Conservation (phyloP, 2,113 vertebrate genomes). For the Alligator sinensis region DNA sequence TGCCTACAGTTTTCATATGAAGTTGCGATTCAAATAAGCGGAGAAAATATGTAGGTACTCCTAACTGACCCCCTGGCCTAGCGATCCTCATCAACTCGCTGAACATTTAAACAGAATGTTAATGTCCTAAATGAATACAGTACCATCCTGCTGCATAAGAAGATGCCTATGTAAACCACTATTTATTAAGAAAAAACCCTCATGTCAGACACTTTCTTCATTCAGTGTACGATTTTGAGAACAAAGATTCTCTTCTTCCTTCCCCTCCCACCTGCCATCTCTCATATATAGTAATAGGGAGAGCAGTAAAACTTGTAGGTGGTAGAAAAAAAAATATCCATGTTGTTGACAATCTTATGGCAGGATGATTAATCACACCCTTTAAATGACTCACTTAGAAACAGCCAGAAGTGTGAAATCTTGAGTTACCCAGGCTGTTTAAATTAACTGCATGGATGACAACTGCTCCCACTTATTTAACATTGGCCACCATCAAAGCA, state of each 20-base stretch:
- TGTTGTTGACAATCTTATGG: constrained; percentile 59
- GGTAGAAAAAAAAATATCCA: background rate
- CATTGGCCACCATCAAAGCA: background rate
- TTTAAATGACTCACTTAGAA: constrained; percentile 59
- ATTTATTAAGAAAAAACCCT: background rate
- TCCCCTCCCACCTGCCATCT: background rate
- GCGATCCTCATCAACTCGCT: fast-evolving
- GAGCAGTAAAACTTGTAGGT: background rate
- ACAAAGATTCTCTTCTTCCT: background rate
- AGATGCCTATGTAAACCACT: fast-evolving
- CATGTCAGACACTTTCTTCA: background rate
- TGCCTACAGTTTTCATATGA: fast-evolving
- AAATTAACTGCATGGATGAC: constrained; percentile 14
- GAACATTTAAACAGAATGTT: no score
- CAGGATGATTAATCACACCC: constrained; percentile 51
- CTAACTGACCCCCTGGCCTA: fast-evolving
- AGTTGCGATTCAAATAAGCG: background rate
- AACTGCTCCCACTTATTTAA: constrained; percentile 19
- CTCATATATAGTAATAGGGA: background rate
- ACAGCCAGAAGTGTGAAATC: constrained; percentile 47
- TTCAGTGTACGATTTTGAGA: background rate
- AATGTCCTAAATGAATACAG: background rate
- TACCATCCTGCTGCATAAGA: background rate
- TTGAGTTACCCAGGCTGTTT: constrained; percentile 36
- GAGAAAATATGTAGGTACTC: fast-evolving